Base-by-base conservation (phyloP, 1,140 invertebrate species). In the Sarcophaga bullata region DNA sequence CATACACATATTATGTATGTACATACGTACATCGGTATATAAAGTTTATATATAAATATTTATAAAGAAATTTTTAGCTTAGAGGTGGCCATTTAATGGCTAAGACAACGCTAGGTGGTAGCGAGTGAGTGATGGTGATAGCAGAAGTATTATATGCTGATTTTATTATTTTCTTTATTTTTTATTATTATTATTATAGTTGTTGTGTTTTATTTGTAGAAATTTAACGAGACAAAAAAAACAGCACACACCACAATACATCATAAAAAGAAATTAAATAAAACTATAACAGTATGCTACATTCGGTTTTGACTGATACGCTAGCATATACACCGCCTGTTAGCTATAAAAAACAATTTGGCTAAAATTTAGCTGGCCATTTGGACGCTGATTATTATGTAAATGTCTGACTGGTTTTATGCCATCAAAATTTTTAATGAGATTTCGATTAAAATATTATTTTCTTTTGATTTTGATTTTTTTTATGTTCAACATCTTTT, bases 11-110 rank as follows among this genome's bases (percentile, higher is more conserved):
- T n/a, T n/a, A n/a, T n/a, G n/a, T n/a, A n/a, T 37, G 4, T 37
- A 37, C 1, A 37, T 37, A 37, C 25, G 4, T 37, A 37, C 25
- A 37, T 37, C 25, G 1, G 4, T 37, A 37, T 37, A 37, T 37
- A 37, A 37, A 37, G 25, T 37, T 37, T 37, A 37, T 68, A 68
- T 19, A 75, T 75, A 75, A 75, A 47, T 75, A 47, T 75, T 75
- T 75, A 47, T 75, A 76, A 37, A 76, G 48, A 78, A 78, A 52
- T 25, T 50, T 50, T 78, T 19, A 37, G 48, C 75, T 78, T 78
- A 52, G 75, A 9, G 75, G 75, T 78, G 75, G 75, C 75, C 75
- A 78, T 78, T 78, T 78, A 78, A 50, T 48, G 75, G 75, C 75
- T 78, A 78, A 78, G 52, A 78, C 46, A 49, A 17, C 75, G n/a